Evolutionary conservation across 2,797 vertebrate species (phyloP).

Genomic region (Molothrus aeneus): DNA sequence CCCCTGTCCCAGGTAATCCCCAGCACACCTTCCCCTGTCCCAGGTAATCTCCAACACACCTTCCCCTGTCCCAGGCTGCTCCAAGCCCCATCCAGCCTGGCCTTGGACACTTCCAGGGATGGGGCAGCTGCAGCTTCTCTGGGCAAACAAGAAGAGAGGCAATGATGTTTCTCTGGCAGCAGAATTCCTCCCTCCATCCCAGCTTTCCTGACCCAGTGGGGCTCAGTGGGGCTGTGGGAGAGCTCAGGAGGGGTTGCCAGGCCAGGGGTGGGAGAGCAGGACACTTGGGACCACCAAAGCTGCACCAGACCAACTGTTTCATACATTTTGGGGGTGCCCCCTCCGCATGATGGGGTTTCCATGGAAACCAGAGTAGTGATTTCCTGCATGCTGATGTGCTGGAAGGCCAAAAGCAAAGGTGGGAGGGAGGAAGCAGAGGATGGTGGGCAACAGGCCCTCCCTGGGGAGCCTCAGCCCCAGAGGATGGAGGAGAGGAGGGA

Average conservation of each 20-base stretch:
- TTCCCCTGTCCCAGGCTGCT: background rate
- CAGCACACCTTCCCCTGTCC: background rate
- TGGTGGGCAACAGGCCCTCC: background rate
- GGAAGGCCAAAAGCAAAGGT: background rate
- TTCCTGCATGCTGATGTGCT: background rate
- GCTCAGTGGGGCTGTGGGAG: background rate
- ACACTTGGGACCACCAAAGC: background rate
- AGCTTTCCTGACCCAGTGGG: background rate
- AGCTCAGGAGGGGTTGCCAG: background rate
- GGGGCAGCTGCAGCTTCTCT: background rate
- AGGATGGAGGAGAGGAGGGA: background rate
- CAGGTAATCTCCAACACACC: background rate
- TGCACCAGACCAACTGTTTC: fast-evolving
- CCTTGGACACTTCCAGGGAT: background rate
- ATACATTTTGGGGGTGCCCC: background rate
- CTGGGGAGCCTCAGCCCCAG: background rate
- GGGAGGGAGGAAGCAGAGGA: background rate
- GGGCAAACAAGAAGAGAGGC: background rate
- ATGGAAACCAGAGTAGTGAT: constrained; percentile 10
- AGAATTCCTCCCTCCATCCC: background rate
- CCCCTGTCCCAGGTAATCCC: background rate
- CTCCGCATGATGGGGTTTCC: background rate
- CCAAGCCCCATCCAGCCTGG: background rate
- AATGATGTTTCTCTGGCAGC: background rate
- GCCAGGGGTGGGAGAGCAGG: background rate